A percentile compares a stretch with the other conserved stretches of the same genome.
phyloP scores from a whole-genome alignment of 2,113 vertebrate species.

The Tricholaema leucomelas region DNA sequence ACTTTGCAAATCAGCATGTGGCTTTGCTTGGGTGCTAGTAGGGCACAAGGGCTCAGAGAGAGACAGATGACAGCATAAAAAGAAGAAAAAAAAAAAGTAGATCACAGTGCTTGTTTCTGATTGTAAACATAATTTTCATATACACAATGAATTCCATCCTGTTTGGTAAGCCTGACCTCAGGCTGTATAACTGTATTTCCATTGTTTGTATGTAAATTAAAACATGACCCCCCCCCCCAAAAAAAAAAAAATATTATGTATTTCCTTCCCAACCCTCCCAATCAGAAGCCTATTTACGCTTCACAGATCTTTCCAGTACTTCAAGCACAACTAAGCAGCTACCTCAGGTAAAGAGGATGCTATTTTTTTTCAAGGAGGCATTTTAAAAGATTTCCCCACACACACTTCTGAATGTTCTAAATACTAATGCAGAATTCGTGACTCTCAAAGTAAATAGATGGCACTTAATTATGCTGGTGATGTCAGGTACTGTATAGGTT shows the following conservation, averaged over 20 bases:
- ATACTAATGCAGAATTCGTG: slow-evolving; percentile 75
- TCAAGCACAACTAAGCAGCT: slow-evolving; percentile 74
- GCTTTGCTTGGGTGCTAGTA: slow-evolving; percentile 70
- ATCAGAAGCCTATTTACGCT: slow-evolving; percentile 67
- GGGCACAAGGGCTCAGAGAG: slow-evolving; percentile 53
- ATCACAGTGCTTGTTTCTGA: slow-evolving; percentile 52
- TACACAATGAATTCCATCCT: slow-evolving; percentile 46
- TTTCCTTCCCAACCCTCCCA: not conserved
- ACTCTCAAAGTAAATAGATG: slow-evolving; percentile 78
- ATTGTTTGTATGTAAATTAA: slow-evolving; percentile 64
- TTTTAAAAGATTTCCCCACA: slow-evolving; percentile 53
- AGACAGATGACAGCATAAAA: slow-evolving; percentile 58
- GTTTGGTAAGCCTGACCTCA: slow-evolving; percentile 64
- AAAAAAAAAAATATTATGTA: not conserved
- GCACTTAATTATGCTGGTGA: slow-evolving; percentile 79
- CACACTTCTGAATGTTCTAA: slow-evolving; percentile 68
- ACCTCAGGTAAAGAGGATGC: slow-evolving; percentile 59
- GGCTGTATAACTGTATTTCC: slow-evolving; percentile 21
- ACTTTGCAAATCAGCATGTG: slow-evolving; percentile 73
- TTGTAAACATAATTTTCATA: slow-evolving; percentile 60
- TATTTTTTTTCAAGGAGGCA: slow-evolving; percentile 24
- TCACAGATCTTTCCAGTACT: slow-evolving; percentile 64
- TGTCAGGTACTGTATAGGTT: slow-evolving; percentile 85
- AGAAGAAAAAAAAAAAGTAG: slow-evolving; percentile 15
- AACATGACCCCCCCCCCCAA: too few relatives aligned